A percentile compares a stretch with the other conserved stretches of the same genome.
Evolutionary conservation across 2,888 invertebrate genomes (phyloP).

Genomic region (Drosophila ustulata): DNA sequence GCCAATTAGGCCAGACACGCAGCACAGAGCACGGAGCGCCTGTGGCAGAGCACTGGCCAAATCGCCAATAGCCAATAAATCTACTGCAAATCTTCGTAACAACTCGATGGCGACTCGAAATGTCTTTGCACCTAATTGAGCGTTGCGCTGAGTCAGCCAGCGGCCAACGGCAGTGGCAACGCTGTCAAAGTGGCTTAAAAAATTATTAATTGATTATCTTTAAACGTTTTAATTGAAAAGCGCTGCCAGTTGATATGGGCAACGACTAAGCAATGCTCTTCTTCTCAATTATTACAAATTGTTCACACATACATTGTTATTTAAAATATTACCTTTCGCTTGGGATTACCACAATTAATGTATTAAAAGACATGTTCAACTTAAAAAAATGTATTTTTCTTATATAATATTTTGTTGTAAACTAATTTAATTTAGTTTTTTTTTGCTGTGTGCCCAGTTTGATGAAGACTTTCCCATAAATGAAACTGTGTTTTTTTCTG

Average conservation of each 20-base stretch:
- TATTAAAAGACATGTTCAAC: neutral
- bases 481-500: slow-evolving; percentile 24
- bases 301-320: no score
- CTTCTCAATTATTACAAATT: no score
- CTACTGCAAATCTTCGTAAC: slow-evolving; percentile 68
- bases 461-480: neutral
- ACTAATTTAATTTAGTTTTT: neutral
- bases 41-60: slow-evolving; percentile 39
- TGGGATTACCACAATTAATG: neutral
- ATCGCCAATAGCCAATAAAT: slow-evolving; percentile 69
- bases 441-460: neutral
- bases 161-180: slow-evolving; percentile 5
- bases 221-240: slow-evolving; percentile 78
- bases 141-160: slow-evolving; percentile 66
- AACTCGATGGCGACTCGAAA: slow-evolving; percentile 51
- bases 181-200: slow-evolving; percentile 72
- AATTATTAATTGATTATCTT: slow-evolving; percentile 80
- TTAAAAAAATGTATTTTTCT: neutral
- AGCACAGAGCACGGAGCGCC: slow-evolving; percentile 25
- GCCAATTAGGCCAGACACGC: slow-evolving; percentile 77
- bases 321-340: neutral
- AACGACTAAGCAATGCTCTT: slow-evolving; percentile 42
- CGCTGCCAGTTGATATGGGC: neutral
- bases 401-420: neutral
- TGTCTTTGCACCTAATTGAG: slow-evolving; percentile 80